Evolutionary conservation across 2,888 invertebrate species (phyloP).

Genomic region (Lasioglossum lativentre): DNA sequence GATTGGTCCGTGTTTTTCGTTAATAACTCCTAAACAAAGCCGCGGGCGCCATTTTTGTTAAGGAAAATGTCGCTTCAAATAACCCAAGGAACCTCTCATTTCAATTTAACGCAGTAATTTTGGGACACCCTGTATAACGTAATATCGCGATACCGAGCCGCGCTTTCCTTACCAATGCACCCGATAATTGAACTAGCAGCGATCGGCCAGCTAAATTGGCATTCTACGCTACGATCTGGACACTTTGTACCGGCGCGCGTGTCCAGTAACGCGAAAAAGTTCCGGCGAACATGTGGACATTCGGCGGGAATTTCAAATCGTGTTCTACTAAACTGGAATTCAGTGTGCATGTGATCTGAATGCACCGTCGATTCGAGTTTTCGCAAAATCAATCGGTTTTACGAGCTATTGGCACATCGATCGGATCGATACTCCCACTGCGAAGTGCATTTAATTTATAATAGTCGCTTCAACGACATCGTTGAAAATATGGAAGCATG

Average conservation of each 20-base stretch:
- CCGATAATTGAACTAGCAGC: slow-evolving; percentile 50
- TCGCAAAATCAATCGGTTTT: background rate
- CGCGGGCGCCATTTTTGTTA: no score
- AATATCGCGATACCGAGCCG: slow-evolving; percentile 36
- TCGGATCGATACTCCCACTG: background rate
- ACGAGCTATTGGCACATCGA: background rate
- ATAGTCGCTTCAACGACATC: no score
- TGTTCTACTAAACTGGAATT: background rate
- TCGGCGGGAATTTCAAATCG: background rate
- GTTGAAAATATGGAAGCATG: no score
- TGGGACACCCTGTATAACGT: no score
- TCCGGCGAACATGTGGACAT: background rate
- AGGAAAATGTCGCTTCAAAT: no score
- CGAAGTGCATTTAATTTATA: no score
- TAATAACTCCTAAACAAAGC: no score
- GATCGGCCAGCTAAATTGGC: slow-evolving; percentile 46
- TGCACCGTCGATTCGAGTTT: background rate
- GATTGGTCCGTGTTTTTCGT: no score
- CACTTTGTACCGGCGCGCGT: slow-evolving; percentile 18
- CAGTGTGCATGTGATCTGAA: background rate
- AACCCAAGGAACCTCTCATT: no score
- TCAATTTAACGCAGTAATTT: no score
- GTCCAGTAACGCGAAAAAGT: background rate
- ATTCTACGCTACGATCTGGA: slow-evolving; percentile 28
- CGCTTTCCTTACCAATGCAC: slow-evolving; percentile 53